Evolutionary conservation across 1,140 invertebrate species (phyloP), one percentile per base, ranked within the genome.

Genomic region (Cylas formicarius): DNA sequence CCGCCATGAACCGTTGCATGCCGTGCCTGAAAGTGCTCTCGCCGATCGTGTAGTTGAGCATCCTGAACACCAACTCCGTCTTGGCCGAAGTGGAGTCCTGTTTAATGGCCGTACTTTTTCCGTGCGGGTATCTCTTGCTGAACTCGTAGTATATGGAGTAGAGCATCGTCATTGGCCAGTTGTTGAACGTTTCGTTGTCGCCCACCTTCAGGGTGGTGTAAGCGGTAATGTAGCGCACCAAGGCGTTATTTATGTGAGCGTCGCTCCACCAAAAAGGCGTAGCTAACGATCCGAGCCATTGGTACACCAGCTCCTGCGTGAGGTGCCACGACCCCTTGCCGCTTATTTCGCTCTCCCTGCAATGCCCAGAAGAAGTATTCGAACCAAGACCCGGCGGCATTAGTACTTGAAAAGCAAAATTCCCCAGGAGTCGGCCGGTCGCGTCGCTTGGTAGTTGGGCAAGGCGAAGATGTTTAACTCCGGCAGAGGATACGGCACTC

Each of bases 41-140:
- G 3, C 88, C 86, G 5, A 97, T 69, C 3, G 89, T 90, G 53
- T 84, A 82, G 55, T 89, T 84, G 60, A 97, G 79, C 91, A 97
- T 97, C 26, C 91, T 72, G 56, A 97, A 86, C 7, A 96, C 72
- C n/a, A 91, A 72, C 46, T 89, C 88, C n/a, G 84, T 81, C 66
- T 83, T 82, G 6, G 75, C 75, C 18, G 74, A 77, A 3, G 72
- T 72, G 0, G 78, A 80, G 56, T 84, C 80, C 51, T 82, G 76
- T 56, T 81, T 81, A 64, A 84, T 82, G 23, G 78, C 80, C 2
- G 77, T 79, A 32, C 78, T 80, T 26, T 79, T 72, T 1, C 79
- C 81, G 60, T 82, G 77, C 1, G 81, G 81, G 55, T 78, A 80
- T 8, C 76, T 65, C 53, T 83, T 83, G 43, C 79, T 81, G 52